A percentile compares a stretch with the other conserved stretches of the same genome.
These are phyloP conservation scores for Choloepus didactylus DNA, from an alignment of 2,797 vertebrate genomes.

Conservation along the genomic window DNA sequence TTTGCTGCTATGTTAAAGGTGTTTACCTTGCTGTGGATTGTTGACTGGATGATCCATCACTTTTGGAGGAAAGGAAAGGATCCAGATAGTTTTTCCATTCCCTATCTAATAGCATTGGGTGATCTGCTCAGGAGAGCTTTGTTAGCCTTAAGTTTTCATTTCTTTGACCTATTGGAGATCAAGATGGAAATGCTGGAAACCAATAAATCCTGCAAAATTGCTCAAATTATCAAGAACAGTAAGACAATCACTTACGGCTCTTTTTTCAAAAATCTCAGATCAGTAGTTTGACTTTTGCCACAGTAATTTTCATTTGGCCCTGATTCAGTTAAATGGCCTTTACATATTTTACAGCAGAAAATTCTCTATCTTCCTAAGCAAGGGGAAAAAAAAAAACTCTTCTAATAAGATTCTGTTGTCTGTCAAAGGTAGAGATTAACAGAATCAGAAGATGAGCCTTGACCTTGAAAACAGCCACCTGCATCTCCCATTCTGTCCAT, in stretches of 20 bases:
- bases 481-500: constrained; percentile 1
- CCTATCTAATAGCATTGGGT: constrained; percentile 96
- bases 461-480: constrained; percentile 30
- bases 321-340: constrained; percentile 85
- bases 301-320: constrained; percentile 69
- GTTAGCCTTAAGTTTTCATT: constrained; percentile 96
- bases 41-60: constrained; percentile 98
- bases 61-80: constrained; percentile 99
- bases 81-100: constrained; percentile 98
- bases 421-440: constrained; percentile 39
- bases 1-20: constrained; percentile 96
- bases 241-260: constrained; percentile 51
- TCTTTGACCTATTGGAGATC: constrained; percentile 98
- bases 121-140: constrained; percentile 97
- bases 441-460: constrained; percentile 28
- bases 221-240: constrained; percentile 58
- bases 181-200: constrained; percentile 97
- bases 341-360: constrained; percentile 68
- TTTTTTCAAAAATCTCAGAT: constrained; percentile 68
- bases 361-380: neutral
- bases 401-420: constrained; percentile 56
- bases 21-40: constrained; percentile 93
- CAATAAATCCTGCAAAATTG: constrained; percentile 81
- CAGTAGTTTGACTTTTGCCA: constrained; percentile 66
- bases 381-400: neutral